These are phyloP conservation scores for Papilio helenus DNA, from an alignment of 1,140 invertebrate species.

Conservation along the genomic window DNA sequence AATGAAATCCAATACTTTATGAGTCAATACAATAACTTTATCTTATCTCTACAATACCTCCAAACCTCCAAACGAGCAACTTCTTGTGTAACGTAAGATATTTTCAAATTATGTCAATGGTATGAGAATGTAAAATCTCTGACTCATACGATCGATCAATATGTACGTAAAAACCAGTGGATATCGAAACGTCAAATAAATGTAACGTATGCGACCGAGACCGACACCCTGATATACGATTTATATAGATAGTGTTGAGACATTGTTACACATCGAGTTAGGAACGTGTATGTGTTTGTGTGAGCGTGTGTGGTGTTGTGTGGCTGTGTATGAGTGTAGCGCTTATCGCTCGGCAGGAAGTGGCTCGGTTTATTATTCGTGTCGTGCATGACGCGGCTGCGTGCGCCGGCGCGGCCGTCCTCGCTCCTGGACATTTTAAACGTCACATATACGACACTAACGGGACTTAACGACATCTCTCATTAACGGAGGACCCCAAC, in stretches of 20 bases:
- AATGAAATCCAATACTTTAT: conserved; percentile 27
- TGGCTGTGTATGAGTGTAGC: conserved; percentile 68
- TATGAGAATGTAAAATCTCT: conserved; percentile 21
- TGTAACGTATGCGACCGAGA: conserved; percentile 33
- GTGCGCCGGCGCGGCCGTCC: conserved; percentile 66
- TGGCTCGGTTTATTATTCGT: conserved; percentile 81
- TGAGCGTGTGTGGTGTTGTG: conserved; percentile 63
- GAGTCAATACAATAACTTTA: conserved; percentile 35
- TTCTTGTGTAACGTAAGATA: conserved; percentile 25
- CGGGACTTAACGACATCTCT: conserved; percentile 64
- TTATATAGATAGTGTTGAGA: conserved; percentile 20
- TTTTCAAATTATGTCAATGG: conserved; percentile 15
- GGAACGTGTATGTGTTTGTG: conserved; percentile 51
- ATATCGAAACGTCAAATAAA: conserved; percentile 35
- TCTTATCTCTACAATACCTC: conserved; percentile 32
- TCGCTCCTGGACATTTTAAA: conserved; percentile 67
- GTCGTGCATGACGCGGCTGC: conserved; percentile 76
- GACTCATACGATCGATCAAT: conserved; percentile 31
- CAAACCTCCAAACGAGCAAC: conserved; percentile 25
- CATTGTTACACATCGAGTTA: conserved; percentile 40
- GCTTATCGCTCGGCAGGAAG: conserved; percentile 80
- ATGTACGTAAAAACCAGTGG: conserved; percentile 30
- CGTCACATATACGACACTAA: conserved; percentile 67
- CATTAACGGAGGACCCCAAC: conserved; percentile 61
- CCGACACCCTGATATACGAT: conserved; percentile 16